These are phyloP conservation scores for Hyperoplus lanceolatus DNA, from an alignment of 2,797 vertebrate genomes.

Conservation along the genomic window DNA sequence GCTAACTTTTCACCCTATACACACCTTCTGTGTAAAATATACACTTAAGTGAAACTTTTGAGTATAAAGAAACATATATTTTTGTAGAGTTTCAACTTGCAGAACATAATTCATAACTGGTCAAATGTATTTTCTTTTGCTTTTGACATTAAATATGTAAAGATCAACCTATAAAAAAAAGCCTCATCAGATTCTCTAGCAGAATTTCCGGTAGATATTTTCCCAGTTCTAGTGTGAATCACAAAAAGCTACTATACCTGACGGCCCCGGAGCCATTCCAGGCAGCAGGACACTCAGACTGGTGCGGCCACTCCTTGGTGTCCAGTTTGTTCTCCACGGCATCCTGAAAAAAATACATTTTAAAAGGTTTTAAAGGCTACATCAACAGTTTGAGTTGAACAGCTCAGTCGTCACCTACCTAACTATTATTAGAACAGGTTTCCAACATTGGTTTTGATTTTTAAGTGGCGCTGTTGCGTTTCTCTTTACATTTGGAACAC, in stretches of 20 bases:
- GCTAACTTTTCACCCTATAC: not conserved
- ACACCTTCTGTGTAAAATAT: too few relatives aligned
- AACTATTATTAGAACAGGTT: not conserved
- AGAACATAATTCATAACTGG: not conserved
- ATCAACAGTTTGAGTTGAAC: not conserved
- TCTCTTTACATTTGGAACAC: not conserved
- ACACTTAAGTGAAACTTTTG: too few relatives aligned
- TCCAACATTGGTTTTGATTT: not conserved
- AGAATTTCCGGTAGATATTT: not conserved
- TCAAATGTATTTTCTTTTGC: not conserved
- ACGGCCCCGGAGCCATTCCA: slow-evolving; percentile 97
- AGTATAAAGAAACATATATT: not conserved
- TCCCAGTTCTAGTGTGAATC: not conserved
- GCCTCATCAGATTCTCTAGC: not conserved
- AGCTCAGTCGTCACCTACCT: not conserved
- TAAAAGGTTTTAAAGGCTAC: too few relatives aligned
- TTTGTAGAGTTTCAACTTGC: not conserved
- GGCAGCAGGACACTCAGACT: slow-evolving; percentile 91
- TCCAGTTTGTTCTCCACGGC: slow-evolving; percentile 97
- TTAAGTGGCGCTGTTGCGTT: not conserved
- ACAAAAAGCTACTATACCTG: slow-evolving; percentile 83
- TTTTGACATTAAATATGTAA: not conserved
- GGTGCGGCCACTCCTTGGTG: slow-evolving; percentile 93
- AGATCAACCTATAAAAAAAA: not conserved
- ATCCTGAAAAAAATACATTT: slow-evolving; percentile 83